A percentile compares a stretch with the other conserved stretches of the same genome.
phyloP scores from a whole-genome alignment of 2,888 invertebrate species.

The Gari tellinella region DNA sequence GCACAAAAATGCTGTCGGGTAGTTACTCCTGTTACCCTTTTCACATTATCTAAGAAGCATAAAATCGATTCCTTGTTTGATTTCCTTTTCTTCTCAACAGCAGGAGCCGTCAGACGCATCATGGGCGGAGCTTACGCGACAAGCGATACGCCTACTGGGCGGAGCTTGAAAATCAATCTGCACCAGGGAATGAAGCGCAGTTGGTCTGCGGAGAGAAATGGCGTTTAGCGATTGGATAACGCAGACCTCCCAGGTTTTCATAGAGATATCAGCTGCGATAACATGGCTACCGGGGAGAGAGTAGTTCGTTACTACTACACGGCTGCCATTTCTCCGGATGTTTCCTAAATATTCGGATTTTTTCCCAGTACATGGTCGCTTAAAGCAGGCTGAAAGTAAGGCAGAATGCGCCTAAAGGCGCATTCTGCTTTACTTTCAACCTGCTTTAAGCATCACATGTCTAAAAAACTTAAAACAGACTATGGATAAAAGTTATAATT shows the following conservation, averaged over 20 bases:
- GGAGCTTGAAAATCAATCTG: conserved; percentile 1
- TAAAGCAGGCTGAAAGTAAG: too few species aligned
- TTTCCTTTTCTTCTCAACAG: conserved; percentile 38
- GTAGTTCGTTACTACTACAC: too few species aligned
- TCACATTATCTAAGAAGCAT: conserved; percentile 40
- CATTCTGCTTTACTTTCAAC: too few species aligned
- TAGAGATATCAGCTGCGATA: too few species aligned
- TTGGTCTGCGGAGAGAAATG: background rate
- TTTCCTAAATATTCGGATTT: too few species aligned
- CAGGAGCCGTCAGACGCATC: conserved; percentile 20
- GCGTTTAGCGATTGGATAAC: conserved; percentile 11
- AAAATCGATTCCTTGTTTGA: conserved; percentile 42
- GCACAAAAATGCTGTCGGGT: conserved; percentile 27
- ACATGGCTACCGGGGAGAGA: too few species aligned
- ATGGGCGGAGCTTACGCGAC: background rate
- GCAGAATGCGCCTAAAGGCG: too few species aligned
- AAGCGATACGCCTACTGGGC: conserved; percentile 1
- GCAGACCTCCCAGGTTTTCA: conserved; percentile 19
- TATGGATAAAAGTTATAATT: too few species aligned
- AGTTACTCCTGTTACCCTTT: conserved; percentile 25
- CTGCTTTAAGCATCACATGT: too few species aligned
- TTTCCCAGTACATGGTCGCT: too few species aligned
- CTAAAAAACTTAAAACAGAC: too few species aligned
- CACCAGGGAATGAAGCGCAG: background rate
- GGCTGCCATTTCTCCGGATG: too few species aligned